Evolutionary conservation across 1,140 invertebrate species (phyloP).

Genomic region (Drosophila cardini): DNA sequence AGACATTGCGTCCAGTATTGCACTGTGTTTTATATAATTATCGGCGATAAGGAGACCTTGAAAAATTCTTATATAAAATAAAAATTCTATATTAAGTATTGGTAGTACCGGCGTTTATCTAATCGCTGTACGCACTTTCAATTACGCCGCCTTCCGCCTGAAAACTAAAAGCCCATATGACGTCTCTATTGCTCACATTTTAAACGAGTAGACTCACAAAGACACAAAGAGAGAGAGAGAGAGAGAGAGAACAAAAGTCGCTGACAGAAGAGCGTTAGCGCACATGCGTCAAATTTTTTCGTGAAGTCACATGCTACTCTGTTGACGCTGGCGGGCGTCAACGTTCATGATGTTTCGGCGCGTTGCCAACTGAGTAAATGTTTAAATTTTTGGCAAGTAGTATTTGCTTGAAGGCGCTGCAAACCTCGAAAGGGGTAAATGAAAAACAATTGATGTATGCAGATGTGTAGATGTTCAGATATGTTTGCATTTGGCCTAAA

Average conservation of each 20-base stretch:
- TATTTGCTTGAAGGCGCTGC: slow-evolving; percentile 27
- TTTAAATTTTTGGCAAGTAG: slow-evolving; percentile 62
- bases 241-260: slow-evolving; percentile 10
- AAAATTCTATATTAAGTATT: slow-evolving; percentile 37
- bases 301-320: slow-evolving; percentile 68
- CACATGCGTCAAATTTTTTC: slow-evolving; percentile 54
- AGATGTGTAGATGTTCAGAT: slow-evolving; percentile 28
- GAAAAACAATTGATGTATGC: slow-evolving; percentile 71
- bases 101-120: slow-evolving; percentile 56
- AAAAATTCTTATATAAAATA: slow-evolving; percentile 69
- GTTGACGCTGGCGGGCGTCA: slow-evolving; percentile 46
- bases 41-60: slow-evolving; percentile 69
- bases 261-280: slow-evolving; percentile 26
- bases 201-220: not conserved
- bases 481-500: slow-evolving; percentile 35
- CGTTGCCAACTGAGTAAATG: slow-evolving; percentile 65
- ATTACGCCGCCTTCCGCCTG: slow-evolving; percentile 32
- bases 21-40: slow-evolving; percentile 68
- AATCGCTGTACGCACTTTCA: slow-evolving; percentile 68
- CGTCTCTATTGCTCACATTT: slow-evolving; percentile 4
- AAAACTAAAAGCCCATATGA: slow-evolving; percentile 16
- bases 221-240: slow-evolving; percentile 33
- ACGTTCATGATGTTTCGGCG: slow-evolving; percentile 37
- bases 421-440: slow-evolving; percentile 82
- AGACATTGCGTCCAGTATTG: not conserved